Base-by-base conservation (phyloP, 2,888 invertebrate species). In the Tholera decimalis region DNA sequence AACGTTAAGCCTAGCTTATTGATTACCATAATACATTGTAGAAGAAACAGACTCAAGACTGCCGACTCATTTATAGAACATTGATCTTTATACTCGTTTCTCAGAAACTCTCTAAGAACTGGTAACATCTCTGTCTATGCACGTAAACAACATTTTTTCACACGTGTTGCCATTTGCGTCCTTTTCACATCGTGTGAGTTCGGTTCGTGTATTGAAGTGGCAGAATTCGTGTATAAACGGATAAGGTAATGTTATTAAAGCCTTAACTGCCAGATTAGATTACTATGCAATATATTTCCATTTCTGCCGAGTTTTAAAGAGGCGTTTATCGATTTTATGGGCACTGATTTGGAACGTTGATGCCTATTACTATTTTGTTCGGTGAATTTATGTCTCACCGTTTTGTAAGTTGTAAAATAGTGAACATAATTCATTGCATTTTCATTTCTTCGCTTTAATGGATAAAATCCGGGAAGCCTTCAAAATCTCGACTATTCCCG, bases 41-140 rank as follows among this genome's bases (percentile, higher is more conserved):
- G 51, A 49, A 53, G 54, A 41, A 68, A 67, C 59, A 47, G 22
- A 67, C 54, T 24, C 43, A 50, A 62, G 43, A 73, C 67, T 65
- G 58, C 26, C 58, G 56, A 53, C 65, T 65, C 67, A 70, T 83
- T 83, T 67, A 83, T 41, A 78, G 83, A 78, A 73, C 81, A 83
- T 81, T 83, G 83, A 78, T 83, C 79, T 78, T n/a, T 77, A 44
- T 68, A 64, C 78, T 67, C 26, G 57, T 66, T 78, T 77, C 78
- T 67, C 28, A 65, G 83, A 73, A 73, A 53, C 47, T 49, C 55
- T 49, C 55, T 30, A 22, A 51, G 41, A 51, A 30, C 50, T 51
- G 55, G 58, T 57, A 30, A 53, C 66, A 59, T 64, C 58, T 51
- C 8, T 20, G 50, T 61, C 13, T 59, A 56, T 24, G 54, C 66